A percentile compares a stretch with the other conserved stretches of the same genome.
These are phyloP conservation scores for Diarsia brunnea DNA, from an alignment of 2,888 invertebrate genomes.

Conservation along the genomic window DNA sequence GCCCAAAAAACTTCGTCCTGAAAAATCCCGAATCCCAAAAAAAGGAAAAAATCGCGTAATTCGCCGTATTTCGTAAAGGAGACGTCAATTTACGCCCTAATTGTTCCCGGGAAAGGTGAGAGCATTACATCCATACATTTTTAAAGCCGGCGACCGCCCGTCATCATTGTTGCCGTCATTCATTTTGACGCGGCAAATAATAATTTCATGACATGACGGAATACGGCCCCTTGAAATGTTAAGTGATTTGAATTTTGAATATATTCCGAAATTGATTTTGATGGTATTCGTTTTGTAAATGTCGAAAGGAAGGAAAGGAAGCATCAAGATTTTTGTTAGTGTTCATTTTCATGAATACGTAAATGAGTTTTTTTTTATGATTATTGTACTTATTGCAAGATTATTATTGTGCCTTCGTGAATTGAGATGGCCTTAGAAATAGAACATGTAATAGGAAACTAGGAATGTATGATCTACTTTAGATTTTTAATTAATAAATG, in stretches of 20 bases:
- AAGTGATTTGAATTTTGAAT: slow-evolving; percentile 54
- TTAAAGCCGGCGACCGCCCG: slow-evolving; percentile 65
- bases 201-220: slow-evolving; percentile 66
- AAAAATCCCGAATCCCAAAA: slow-evolving; percentile 31
- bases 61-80: slow-evolving; percentile 57
- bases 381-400: not conserved
- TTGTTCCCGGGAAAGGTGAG: slow-evolving; percentile 63
- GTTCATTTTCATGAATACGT: not conserved
- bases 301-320: not conserved
- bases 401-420: not conserved
- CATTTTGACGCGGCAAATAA: slow-evolving; percentile 72
- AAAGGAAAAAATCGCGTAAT: slow-evolving; percentile 35
- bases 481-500: not conserved
- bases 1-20: slow-evolving; percentile 21
- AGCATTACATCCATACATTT: slow-evolving; percentile 67
- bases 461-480: not conserved
- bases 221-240: slow-evolving; percentile 52
- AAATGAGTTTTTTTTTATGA: not conserved
- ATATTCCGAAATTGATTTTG: slow-evolving; percentile 47
- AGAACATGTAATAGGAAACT: not conserved
- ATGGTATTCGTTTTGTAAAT: slow-evolving; percentile 7
- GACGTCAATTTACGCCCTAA: slow-evolving; percentile 64
- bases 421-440: not conserved
- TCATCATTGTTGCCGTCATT: slow-evolving; percentile 66
- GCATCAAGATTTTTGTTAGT: not conserved